Conservation (phyloP, 2,888 invertebrate species). For the Portevinia maculata region DNA sequence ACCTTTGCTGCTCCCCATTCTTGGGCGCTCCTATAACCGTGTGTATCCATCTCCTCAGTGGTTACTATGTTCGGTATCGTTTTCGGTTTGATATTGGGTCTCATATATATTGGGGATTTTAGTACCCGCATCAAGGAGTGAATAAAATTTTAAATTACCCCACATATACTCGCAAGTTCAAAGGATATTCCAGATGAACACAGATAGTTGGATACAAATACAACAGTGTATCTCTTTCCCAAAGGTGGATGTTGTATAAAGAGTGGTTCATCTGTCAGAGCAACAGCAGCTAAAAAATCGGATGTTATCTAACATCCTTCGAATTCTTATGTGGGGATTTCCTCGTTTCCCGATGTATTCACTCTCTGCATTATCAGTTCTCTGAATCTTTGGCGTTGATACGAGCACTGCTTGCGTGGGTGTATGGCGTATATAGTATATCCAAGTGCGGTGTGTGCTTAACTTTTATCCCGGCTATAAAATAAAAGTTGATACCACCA, state of each 20-base stretch:
- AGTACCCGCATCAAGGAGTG: conserved; percentile 71
- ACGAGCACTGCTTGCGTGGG: conserved; percentile 14
- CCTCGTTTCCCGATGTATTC: conserved; percentile 27
- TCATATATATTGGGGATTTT: conserved; percentile 70
- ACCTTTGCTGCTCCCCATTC: conserved; percentile 41
- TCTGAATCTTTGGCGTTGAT: conserved; percentile 60
- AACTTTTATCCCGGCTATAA: conserved; percentile 64
- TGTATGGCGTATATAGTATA: neutral
- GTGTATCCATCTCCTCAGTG: conserved; percentile 58
- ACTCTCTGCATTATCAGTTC: conserved; percentile 60
- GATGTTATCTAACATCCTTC: conserved; percentile 50
- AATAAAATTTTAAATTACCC: conserved; percentile 73
- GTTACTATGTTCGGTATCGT: conserved; percentile 73
- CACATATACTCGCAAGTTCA: conserved; percentile 52
- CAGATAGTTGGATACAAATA: conserved; percentile 36
- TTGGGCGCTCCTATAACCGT: conserved; percentile 13
- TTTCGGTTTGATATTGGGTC: conserved; percentile 72
- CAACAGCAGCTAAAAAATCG: neutral
- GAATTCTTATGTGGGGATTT: conserved; percentile 38
- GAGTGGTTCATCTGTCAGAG: conserved; percentile 32
- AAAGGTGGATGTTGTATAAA: conserved; percentile 42
- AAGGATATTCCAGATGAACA: conserved; percentile 58
- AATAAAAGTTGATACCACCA: conserved; percentile 72
- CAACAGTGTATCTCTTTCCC: conserved; percentile 27
- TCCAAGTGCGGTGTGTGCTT: conserved; percentile 36